Conservation (phyloP, 2,113 vertebrate genomes). For the Forbesichthys agassizii region DNA sequence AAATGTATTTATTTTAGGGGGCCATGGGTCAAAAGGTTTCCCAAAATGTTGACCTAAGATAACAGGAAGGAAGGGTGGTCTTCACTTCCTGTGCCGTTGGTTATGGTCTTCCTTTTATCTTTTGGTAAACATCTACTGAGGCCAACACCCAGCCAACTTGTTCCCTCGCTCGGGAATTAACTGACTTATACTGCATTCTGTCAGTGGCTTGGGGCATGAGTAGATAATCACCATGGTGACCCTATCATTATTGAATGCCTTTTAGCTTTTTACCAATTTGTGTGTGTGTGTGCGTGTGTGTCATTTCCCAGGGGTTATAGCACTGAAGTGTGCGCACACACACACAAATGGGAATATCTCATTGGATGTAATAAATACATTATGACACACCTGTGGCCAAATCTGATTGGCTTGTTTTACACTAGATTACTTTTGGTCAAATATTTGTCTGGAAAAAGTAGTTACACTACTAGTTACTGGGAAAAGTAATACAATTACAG, state of each 20-base stretch:
- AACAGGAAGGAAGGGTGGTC: slow-evolving; percentile 74
- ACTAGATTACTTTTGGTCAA: no score
- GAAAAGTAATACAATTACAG: no score
- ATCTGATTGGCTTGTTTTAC: no score
- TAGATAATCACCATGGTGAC: slow-evolving; percentile 60
- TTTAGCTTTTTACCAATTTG: background rate
- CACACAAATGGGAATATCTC: no score
- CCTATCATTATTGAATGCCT: background rate
- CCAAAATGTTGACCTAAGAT: slow-evolving; percentile 38
- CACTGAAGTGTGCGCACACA: no score
- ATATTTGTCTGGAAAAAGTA: no score
- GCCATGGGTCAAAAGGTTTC: no score
- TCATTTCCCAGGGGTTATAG: background rate
- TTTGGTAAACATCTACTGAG: slow-evolving; percentile 52
- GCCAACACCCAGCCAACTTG: slow-evolving; percentile 16
- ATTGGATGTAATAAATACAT: no score
- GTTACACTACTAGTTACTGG: no score
- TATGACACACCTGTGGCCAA: no score
- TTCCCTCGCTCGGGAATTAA: slow-evolving; percentile 51
- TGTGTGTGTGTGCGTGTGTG: background rate
- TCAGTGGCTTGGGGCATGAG: slow-evolving; percentile 13
- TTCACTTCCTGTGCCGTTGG: slow-evolving; percentile 56
- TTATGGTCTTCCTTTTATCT: slow-evolving; percentile 74
- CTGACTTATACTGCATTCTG: slow-evolving; percentile 14
- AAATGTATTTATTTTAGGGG: no score